These are phyloP conservation scores for Heterocephalus glaber DNA, from an alignment of 2,113 vertebrate genomes.

Conservation along the genomic window DNA sequence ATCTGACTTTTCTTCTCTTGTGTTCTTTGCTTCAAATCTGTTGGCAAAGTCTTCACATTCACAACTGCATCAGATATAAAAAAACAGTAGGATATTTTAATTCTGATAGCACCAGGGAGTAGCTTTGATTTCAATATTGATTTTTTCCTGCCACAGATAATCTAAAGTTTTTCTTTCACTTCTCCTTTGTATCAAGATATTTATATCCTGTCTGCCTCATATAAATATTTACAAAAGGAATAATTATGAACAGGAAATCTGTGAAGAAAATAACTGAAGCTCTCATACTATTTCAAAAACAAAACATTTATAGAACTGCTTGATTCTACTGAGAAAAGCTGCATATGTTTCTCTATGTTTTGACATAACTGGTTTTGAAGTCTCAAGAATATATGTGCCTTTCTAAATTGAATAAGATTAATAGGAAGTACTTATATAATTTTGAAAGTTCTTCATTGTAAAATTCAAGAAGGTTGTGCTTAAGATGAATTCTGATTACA, in stretches of 20 bases:
- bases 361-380: constrained; percentile 75
- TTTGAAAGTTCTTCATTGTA: constrained; percentile 66
- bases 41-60: background rate
- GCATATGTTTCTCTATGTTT: constrained; percentile 72
- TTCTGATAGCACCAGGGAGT: background rate
- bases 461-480: constrained; percentile 62
- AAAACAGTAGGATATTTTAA: background rate
- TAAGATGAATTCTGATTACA: constrained; percentile 54
- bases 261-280: background rate
- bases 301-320: constrained; percentile 70
- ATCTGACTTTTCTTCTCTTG: background rate
- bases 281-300: constrained; percentile 57
- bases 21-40: background rate
- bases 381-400: constrained; percentile 51
- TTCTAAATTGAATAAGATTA: constrained; percentile 70
- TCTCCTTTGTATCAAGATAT: background rate
- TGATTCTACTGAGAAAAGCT: constrained; percentile 59
- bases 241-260: background rate
- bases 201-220: background rate
- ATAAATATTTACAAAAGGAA: constrained; percentile 54
- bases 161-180: background rate
- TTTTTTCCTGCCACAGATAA: background rate
- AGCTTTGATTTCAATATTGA: background rate
- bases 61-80: background rate
- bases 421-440: constrained; percentile 55